Conservation (phyloP, 1,140 invertebrate species). For the Leptopilina clavipes region DNA sequence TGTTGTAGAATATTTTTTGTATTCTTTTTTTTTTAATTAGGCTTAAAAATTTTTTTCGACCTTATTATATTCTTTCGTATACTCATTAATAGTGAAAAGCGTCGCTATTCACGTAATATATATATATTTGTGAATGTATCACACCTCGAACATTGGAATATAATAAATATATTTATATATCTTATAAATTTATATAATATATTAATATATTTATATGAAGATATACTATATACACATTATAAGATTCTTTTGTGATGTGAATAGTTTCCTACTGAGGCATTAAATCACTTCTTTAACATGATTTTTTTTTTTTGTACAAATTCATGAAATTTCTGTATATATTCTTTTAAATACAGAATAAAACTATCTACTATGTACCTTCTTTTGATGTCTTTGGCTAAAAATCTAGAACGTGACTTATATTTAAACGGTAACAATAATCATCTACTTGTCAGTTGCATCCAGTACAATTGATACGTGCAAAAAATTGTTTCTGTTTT, state of each 20-base stretch:
- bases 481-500: conserved; percentile 36
- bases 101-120: conserved; percentile 25
- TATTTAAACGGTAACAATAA: conserved; percentile 52
- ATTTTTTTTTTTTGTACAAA: conserved; percentile 56
- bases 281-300: conserved; percentile 46
- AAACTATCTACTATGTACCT: conserved; percentile 44
- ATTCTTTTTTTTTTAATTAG: not conserved
- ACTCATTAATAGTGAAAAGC: conserved; percentile 42
- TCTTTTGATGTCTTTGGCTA: conserved; percentile 66
- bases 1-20: conserved; percentile 2
- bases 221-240: conserved; percentile 45
- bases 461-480: conserved; percentile 40
- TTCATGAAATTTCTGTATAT: conserved; percentile 50
- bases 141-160: conserved; percentile 52
- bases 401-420: conserved; percentile 59
- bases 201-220: conserved; percentile 5
- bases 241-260: conserved; percentile 59
- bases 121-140: conserved; percentile 40
- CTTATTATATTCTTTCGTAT: conserved; percentile 47
- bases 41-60: conserved; percentile 34
- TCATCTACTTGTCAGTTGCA: conserved; percentile 42
- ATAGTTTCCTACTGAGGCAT: conserved; percentile 49
- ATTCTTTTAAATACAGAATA: conserved; percentile 45
- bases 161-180: conserved; percentile 43
- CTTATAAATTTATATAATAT: conserved; percentile 26